Base-by-base conservation (phyloP, 1,140 invertebrate genomes). In the Platorchestia sp. region DNA sequence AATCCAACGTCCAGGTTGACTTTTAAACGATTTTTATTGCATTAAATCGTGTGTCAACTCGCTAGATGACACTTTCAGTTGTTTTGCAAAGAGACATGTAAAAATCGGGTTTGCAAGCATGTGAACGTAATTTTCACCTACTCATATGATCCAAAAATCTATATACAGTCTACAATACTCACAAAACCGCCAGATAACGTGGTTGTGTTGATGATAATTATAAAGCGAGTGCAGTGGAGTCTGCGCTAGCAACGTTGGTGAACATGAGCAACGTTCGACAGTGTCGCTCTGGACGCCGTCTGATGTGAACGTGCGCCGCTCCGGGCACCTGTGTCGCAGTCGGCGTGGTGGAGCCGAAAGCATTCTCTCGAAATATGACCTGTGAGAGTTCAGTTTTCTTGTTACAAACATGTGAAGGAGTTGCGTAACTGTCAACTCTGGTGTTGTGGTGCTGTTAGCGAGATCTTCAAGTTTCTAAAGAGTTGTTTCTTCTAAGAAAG, bases 221-320 rank as follows among this genome's bases (percentile, higher is more conserved):
- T 22, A 22, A 22, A 75, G 59, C 27, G 59, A 1, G 59, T 75
- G 59, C 59, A 75, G 59, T 75, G 47, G 47, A 51, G 47, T 51
- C 47, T 51, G 59, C 36, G 59, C 5, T 44, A 90, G 87, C 41
- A 90, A 90, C 87, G 87, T 90, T 90, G 87, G 87, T 90, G 19
- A 42, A 45, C 41, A 45, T 42, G 19, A 90, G 87, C 87, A 90
- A 90, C 87, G 87, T 90, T 90, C 87, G 87, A 42, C 87, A 90
- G 87, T 90, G 87, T 90, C 87, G 87, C 87, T 90, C 87, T 90
- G 87, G 87, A 90, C 87, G 87, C 41, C 87, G 44, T 43, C 44
- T 42, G 3, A 27, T 42, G 44, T 43, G 87, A 45, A 43, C 41
- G 87, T 90, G 59, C 44, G 87, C 87, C 44, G 87, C 87, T 90